These are phyloP conservation scores for Rhabdornis inornatus DNA, from an alignment of 2,113 vertebrate genomes.

Conservation along the genomic window DNA sequence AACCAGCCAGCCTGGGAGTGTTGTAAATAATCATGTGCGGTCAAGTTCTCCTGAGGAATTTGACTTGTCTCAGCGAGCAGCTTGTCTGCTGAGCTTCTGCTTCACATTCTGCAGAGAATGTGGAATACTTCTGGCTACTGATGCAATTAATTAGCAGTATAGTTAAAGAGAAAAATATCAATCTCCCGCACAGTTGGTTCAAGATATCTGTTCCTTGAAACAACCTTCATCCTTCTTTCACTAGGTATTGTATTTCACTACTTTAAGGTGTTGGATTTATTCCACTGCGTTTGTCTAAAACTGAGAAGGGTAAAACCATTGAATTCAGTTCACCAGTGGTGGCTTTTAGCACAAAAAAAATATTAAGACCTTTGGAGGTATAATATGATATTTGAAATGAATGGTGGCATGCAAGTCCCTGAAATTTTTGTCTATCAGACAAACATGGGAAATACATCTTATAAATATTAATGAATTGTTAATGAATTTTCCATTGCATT, in stretches of 20 bases:
- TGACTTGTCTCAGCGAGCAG: neutral
- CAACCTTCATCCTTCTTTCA: neutral
- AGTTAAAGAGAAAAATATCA: slow-evolving; percentile 11
- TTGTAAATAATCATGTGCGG: neutral
- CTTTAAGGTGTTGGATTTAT: neutral
- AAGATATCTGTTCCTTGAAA: neutral
- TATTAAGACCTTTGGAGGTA: neutral
- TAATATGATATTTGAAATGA: slow-evolving; percentile 3
- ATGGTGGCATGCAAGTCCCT: neutral
- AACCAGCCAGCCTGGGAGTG: neutral
- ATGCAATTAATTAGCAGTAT: slow-evolving; percentile 25
- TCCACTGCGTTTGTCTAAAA: slow-evolving; percentile 14
- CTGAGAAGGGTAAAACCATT: slow-evolving; percentile 2
- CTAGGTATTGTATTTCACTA: neutral
- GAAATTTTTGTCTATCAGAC: slow-evolving; percentile 2
- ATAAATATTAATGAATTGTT: slow-evolving; percentile 11
- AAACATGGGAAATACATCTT: neutral
- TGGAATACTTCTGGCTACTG: neutral
- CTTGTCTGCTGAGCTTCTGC: neutral
- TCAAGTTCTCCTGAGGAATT: neutral
- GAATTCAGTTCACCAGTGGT: neutral
- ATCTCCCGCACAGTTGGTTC: neutral
- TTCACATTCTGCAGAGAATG: neutral
- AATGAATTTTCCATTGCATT: slow-evolving; percentile 29
- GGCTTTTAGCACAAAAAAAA: slow-evolving; percentile 43